Evolutionary conservation across 2,888 invertebrate genomes (phyloP), one percentile per base, ranked within the genome.

Genomic region (Tryphoninae sp.): DNA sequence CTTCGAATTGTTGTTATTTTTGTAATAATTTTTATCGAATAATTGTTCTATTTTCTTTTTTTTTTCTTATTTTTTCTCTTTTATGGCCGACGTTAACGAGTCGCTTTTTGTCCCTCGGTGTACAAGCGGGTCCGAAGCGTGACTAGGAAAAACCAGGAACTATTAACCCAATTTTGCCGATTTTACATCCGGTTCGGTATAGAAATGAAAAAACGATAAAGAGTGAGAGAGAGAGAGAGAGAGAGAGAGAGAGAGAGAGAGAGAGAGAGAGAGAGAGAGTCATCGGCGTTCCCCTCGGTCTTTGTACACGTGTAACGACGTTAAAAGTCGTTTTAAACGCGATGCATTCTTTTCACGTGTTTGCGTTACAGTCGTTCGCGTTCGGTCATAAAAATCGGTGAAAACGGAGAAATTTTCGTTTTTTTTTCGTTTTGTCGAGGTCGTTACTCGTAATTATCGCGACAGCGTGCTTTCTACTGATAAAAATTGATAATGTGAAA

Each of bases 131-230:
- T 26, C 45, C 49, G 62, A 59, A 78, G 68, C 81, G 73, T 78
- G 77, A 81, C 77, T 74, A 55, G 81, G 64, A 81, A 81, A 33
- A 78, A 81, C 64, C 69, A 55, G 73, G 74, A 74, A 74, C 74
- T 58, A 78, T 81, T 78, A 71, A 81, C 78, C 78, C 78, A 81
- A 81, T 81, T 80, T 80, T 65, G 61, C 59, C 22, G 33, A 26
- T 42, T 64, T 73, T 55, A 42, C 53, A 49, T 75, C 75, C 75
- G 75, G 75, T 58, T 58, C 65, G 45, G 19, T 55, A 59, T 33
- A 55, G 19, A 55, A 13, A 9, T 33, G 26, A 23, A n/a, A 19
- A 23, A 16, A 6, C n/a, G 13, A 16, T 2, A 49, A 1, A 26
- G 26, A 26, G 19, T 1, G 19, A 19, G 19, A 19, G 19, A 19